Conservation (phyloP, 1,140 invertebrate species). For the Zaprionus ghesquierei region DNA sequence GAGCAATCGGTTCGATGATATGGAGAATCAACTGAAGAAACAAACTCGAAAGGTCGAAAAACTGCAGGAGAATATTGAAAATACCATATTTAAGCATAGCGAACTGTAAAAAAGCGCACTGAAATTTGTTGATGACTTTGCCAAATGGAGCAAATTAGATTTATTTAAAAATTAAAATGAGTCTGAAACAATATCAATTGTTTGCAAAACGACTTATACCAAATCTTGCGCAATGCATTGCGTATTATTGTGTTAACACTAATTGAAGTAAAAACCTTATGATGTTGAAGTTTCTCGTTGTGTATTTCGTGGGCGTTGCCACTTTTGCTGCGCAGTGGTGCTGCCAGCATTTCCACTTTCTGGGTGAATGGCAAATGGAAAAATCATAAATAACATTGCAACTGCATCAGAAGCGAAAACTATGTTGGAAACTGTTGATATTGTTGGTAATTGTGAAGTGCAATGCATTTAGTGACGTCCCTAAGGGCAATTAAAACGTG, state of each 20-base stretch:
- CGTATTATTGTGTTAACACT: conserved; percentile 15
- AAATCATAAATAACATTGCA: conserved; percentile 51
- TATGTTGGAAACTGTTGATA: conserved; percentile 34
- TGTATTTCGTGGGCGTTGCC: conserved; percentile 29
- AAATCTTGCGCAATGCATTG: conserved; percentile 36
- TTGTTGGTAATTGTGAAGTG: conserved; percentile 35
- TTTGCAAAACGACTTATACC: conserved; percentile 50
- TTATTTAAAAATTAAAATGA: conserved; percentile 22
- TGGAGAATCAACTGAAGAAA: conserved; percentile 91
- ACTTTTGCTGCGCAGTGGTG: not conserved
- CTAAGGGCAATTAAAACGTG: conserved; percentile 8
- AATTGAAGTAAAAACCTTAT: conserved; percentile 49
- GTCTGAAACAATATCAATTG: conserved; percentile 19
- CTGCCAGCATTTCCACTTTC: conserved; percentile 35
- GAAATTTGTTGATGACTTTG: conserved; percentile 14
- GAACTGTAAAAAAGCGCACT: conserved; percentile 85
- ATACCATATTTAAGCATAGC: conserved; percentile 89
- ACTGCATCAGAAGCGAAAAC: conserved; percentile 39
- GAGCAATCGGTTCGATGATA: conserved; percentile 85
- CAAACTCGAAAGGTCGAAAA: conserved; percentile 93
- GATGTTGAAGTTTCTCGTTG: conserved; percentile 29
- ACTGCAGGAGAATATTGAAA: conserved; percentile 91
- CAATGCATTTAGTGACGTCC: conserved; percentile 32
- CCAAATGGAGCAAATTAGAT: conserved; percentile 65
- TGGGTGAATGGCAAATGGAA: conserved; percentile 39